Conservation (phyloP, 2,797 vertebrate genomes). For the Peromyscus aztecus region DNA sequence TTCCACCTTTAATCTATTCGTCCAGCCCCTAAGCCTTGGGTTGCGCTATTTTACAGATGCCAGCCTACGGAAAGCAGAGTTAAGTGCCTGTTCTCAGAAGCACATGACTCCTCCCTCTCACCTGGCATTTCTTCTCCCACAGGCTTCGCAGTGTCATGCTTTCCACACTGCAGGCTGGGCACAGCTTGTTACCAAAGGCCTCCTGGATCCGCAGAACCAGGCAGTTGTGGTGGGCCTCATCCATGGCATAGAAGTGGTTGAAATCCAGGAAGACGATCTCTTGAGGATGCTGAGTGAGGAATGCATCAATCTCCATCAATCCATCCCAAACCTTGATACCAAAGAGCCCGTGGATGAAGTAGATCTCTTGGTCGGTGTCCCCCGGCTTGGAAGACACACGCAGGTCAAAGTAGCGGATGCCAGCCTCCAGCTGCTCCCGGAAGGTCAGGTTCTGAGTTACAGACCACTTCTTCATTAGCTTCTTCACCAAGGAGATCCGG, state of each 20-base stretch:
- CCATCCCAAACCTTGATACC: constrained; percentile 96
- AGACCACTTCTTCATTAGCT: constrained; percentile 99
- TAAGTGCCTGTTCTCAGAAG: background rate
- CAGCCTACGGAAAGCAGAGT: background rate
- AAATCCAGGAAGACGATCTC: constrained; percentile 97
- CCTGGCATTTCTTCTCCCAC: constrained; percentile 95
- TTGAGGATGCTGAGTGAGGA: constrained; percentile 92
- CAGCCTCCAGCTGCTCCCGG: constrained; percentile 95
- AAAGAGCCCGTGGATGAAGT: constrained; percentile 98
- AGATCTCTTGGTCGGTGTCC: constrained; percentile 93
- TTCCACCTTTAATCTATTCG: background rate
- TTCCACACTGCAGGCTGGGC: constrained; percentile 91
- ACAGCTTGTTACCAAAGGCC: constrained; percentile 94
- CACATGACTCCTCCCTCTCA: constrained; percentile 80
- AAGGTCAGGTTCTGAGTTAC: constrained; percentile 98
- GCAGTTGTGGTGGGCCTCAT: constrained; percentile 91
- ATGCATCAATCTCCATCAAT: constrained; percentile 93
- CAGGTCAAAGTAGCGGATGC: constrained; percentile 98
- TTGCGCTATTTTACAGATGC: background rate
- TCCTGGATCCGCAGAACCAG: constrained; percentile 93
- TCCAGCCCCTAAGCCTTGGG: background rate
- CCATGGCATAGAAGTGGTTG: constrained; percentile 99
- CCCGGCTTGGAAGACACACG: constrained; percentile 97
- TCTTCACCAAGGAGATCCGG: constrained; percentile 94
- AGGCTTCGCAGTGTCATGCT: constrained; percentile 92